A percentile compares a stretch with the other conserved stretches of the same genome.
Conservation (phyloP, 1,140 invertebrate species). For the Phocides pigmalion region DNA sequence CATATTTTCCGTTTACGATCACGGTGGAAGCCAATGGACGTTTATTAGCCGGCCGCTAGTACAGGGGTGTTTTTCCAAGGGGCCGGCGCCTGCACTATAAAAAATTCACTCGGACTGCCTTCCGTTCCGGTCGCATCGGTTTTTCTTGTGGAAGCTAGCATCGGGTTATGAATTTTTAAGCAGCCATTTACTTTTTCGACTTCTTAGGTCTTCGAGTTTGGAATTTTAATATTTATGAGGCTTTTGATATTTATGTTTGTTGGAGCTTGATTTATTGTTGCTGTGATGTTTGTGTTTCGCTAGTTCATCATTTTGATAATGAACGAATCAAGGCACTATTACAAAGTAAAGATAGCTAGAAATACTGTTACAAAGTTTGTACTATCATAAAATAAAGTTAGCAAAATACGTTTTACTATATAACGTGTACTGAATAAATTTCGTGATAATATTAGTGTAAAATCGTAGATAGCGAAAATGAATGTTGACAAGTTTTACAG, state of each 20-base stretch:
- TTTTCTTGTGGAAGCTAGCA: constrained; percentile 50
- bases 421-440: no score
- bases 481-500: no score
- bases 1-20: constrained; percentile 25
- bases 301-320: no score
- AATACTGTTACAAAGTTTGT: no score
- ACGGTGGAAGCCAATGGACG: constrained; percentile 42
- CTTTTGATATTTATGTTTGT: constrained; percentile 18
- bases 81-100: constrained; percentile 60
- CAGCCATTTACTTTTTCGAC: constrained; percentile 33
- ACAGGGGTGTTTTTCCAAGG: constrained; percentile 72
- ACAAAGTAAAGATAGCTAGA: no score
- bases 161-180: constrained; percentile 56
- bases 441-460: no score
- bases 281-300: background rate
- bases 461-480: no score
- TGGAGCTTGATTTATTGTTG: constrained; percentile 5
- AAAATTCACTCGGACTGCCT: constrained; percentile 72
- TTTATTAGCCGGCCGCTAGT: constrained; percentile 69
- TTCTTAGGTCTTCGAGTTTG: constrained; percentile 21
- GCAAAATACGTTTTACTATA: no score
- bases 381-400: no score
- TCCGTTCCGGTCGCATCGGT: constrained; percentile 47
- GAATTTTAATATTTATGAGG: constrained; percentile 23
- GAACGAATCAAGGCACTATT: no score